phyloP scores from a whole-genome alignment of 1,140 invertebrate genomes.

The Diorhabda sublineata region DNA sequence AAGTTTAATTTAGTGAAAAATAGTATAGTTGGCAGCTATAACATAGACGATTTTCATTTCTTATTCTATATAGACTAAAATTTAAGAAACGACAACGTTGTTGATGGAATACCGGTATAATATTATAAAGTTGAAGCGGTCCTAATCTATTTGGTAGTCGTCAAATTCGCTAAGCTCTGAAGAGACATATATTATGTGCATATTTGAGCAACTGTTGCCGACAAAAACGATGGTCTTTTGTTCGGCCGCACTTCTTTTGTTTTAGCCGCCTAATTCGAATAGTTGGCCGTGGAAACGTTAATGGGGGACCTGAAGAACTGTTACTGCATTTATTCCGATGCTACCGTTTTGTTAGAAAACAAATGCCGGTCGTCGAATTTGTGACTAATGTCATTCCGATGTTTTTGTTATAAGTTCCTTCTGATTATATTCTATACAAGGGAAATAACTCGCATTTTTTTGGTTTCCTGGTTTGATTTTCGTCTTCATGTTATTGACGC shows the following conservation, averaged over 20 bases:
- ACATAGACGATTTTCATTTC: not conserved
- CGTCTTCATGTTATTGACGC: not conserved
- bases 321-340: constrained; percentile 21
- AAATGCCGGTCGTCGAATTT: constrained; percentile 11
- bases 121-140: constrained; percentile 8
- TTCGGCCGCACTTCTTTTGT: constrained; percentile 23
- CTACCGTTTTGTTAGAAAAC: constrained; percentile 18
- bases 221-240: constrained; percentile 22
- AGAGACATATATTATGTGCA: constrained; percentile 22
- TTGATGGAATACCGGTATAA: too few species aligned
- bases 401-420: constrained; percentile 12
- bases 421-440: constrained; percentile 10
- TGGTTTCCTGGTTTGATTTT: not conserved
- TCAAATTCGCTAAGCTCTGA: constrained; percentile 11
- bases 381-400: constrained; percentile 19
- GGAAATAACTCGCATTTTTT: not conserved
- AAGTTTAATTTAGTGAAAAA: not conserved
- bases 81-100: constrained; percentile 1
- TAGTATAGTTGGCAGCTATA: not conserved
- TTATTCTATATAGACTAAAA: constrained; percentile 5
- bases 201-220: constrained; percentile 18
- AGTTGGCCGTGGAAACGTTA: constrained; percentile 18
- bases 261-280: constrained; percentile 22
- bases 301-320: constrained; percentile 21
- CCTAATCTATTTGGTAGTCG: constrained; percentile 19